phyloP scores from a whole-genome alignment of 1,140 invertebrate species.

The Acromyrmex charruanus region DNA sequence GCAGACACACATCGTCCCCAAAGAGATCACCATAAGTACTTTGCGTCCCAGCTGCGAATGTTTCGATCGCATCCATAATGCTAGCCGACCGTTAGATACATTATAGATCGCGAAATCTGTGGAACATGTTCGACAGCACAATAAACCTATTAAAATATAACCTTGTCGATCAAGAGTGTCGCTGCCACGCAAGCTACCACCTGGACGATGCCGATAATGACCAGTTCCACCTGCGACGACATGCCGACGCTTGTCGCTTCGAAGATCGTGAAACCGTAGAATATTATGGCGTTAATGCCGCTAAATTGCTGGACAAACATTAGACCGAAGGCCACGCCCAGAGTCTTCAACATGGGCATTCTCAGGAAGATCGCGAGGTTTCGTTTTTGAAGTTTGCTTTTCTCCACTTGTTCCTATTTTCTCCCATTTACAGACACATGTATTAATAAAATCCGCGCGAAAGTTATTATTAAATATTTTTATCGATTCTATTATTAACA shows the following conservation, averaged over 20 bases:
- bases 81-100: slow-evolving; percentile 30
- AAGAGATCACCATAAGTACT: slow-evolving; percentile 90
- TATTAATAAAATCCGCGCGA: neutral
- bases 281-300: slow-evolving; percentile 94
- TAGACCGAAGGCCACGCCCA: slow-evolving; percentile 75
- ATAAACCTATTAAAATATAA: slow-evolving; percentile 53
- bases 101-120: slow-evolving; percentile 42
- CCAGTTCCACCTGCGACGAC: slow-evolving; percentile 83
- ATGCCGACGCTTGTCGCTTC: slow-evolving; percentile 81
- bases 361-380: slow-evolving; percentile 51
- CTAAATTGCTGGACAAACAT: slow-evolving; percentile 91
- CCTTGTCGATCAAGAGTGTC: slow-evolving; percentile 89
- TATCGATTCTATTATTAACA: neutral
- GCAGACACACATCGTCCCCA: slow-evolving; percentile 88
- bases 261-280: slow-evolving; percentile 90
- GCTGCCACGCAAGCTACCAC: slow-evolving; percentile 90
- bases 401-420: slow-evolving; percentile 55
- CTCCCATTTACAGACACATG: slow-evolving; percentile 13
- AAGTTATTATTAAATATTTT: neutral
- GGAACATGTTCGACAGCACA: slow-evolving; percentile 1
- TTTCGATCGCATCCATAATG: slow-evolving; percentile 40
- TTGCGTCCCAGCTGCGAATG: slow-evolving; percentile 88
- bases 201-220: slow-evolving; percentile 92
- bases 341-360: slow-evolving; percentile 66
- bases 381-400: neutral